Evolutionary conservation across 2,888 invertebrate species (phyloP).

Genomic region (Drosophila formosana): DNA sequence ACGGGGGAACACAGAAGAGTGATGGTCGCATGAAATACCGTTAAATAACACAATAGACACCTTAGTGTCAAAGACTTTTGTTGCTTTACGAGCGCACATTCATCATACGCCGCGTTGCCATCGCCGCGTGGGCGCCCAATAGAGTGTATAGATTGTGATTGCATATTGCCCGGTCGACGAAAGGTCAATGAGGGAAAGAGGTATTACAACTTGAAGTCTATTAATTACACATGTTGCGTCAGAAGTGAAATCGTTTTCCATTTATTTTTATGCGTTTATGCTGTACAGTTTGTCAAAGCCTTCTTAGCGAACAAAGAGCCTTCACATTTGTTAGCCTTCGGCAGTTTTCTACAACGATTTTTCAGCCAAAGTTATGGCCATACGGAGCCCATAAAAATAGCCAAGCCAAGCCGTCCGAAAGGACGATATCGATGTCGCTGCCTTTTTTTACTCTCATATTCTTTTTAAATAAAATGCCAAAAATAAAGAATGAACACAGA

Average conservation of each 20-base stretch:
- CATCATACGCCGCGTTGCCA: conserved; percentile 55
- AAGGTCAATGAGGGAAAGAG: neutral
- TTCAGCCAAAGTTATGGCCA: conserved; percentile 57
- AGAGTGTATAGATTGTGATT: conserved; percentile 18
- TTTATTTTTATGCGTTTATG: conserved; percentile 63
- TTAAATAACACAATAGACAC: conserved; percentile 76
- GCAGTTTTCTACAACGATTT: conserved; percentile 55
- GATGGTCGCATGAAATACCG: conserved; percentile 39
- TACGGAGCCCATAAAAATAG: conserved; percentile 40
- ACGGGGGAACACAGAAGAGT: neutral
- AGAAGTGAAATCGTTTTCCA: conserved; percentile 65
- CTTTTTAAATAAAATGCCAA: conserved; percentile 34
- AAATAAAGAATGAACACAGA: conserved; percentile 6
- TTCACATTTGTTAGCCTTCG: conserved; percentile 58
- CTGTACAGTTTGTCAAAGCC: conserved; percentile 53
- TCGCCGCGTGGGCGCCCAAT: conserved; percentile 1
- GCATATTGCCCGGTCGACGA: neutral
- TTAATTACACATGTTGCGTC: conserved; percentile 74
- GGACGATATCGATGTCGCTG: conserved; percentile 35
- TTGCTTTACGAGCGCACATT: conserved; percentile 48
- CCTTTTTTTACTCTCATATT: conserved; percentile 12
- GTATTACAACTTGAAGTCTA: conserved; percentile 49
- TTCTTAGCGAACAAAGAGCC: conserved; percentile 15
- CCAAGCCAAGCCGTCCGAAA: conserved; percentile 26
- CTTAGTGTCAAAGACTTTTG: conserved; percentile 53